phyloP scores from a whole-genome alignment of 2,888 invertebrate genomes.

The Creontiades dilutus region DNA sequence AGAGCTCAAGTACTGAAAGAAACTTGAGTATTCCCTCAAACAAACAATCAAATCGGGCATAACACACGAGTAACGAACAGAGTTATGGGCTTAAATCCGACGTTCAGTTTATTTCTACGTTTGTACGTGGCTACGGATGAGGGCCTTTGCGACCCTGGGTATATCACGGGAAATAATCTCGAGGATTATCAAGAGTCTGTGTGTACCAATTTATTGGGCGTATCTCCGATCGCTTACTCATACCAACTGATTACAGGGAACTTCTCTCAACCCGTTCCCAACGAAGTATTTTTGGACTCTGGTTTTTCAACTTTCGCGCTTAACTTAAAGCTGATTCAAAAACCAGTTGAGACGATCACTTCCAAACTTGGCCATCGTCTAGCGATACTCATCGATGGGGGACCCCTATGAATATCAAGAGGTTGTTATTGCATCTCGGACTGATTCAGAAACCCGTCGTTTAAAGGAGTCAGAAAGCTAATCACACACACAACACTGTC shows the following conservation, averaged over 20 bases:
- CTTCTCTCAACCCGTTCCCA: neutral
- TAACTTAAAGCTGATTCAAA: constrained; percentile 21
- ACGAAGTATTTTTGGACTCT: constrained; percentile 29
- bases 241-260: constrained; percentile 27
- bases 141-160: too few species aligned
- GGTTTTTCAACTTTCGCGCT: constrained; percentile 30
- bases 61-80: too few species aligned
- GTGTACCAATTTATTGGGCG: too few species aligned
- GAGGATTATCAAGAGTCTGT: too few species aligned
- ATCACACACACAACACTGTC: too few species aligned
- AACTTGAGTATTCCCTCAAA: too few species aligned
- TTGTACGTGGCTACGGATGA: too few species aligned
- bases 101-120: too few species aligned
- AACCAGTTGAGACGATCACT: constrained; percentile 25
- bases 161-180: too few species aligned
- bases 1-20: too few species aligned
- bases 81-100: too few species aligned
- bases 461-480: constrained; percentile 16
- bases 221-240: neutral
- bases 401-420: constrained; percentile 36
- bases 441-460: constrained; percentile 16
- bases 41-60: too few species aligned
- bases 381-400: constrained; percentile 14
- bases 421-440: constrained; percentile 25
- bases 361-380: constrained; percentile 32